A percentile compares a stretch with the other conserved stretches of the same genome.
Evolutionary conservation across 2,113 vertebrate species (phyloP).

Genomic region (Eublepharis macularius): DNA sequence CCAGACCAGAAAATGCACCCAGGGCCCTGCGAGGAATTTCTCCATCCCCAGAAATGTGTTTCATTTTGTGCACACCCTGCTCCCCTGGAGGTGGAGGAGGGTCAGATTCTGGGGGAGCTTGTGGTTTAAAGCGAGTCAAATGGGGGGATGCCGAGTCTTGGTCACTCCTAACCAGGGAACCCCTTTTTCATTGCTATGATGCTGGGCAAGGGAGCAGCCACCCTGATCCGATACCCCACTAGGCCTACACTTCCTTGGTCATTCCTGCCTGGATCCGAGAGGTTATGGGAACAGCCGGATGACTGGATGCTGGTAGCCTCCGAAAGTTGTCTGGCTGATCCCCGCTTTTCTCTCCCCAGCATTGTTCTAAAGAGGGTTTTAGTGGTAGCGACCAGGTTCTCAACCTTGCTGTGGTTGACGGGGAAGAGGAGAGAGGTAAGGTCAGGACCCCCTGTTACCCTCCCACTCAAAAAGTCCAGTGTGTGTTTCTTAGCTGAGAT

Average conservation of each 20-base stretch:
- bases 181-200: too few species aligned
- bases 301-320: neutral
- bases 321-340: too few species aligned
- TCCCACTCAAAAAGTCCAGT: neutral
- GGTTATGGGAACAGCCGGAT: neutral
- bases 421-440: neutral
- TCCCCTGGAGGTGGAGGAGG: neutral
- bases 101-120: neutral
- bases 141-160: neutral
- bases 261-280: too few species aligned
- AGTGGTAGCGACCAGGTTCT: neutral
- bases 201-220: too few species aligned
- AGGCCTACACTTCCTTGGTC: too few species aligned
- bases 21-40: neutral
- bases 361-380: neutral
- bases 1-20: neutral
- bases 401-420: neutral
- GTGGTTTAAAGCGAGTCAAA: neutral
- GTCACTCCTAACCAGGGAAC: too few species aligned
- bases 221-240: too few species aligned
- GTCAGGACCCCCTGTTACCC: neutral
- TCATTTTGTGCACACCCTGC: neutral
- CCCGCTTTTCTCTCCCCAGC: accelerated
- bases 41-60: neutral
- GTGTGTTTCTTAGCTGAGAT: neutral